Evolutionary conservation across 2,797 vertebrate species (phyloP).

Genomic region (Chrysocyon brachyurus): DNA sequence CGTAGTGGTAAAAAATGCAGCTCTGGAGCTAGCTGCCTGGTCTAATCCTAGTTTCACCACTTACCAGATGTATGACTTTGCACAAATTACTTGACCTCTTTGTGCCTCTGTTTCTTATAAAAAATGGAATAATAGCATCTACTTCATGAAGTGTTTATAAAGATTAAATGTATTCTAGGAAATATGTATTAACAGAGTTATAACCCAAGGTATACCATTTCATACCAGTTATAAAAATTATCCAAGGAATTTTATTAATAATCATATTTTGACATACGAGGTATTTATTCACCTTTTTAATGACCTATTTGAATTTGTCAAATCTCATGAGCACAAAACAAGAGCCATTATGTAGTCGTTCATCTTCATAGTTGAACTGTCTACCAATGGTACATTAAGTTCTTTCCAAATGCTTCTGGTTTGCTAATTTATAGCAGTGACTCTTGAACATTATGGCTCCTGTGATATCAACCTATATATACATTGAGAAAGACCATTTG

Average conservation of each 20-base stretch:
- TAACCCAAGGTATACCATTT: neutral
- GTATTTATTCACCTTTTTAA: slow-evolving; percentile 17
- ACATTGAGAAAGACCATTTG: neutral
- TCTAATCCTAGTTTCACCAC: neutral
- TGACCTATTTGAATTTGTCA: slow-evolving; percentile 50
- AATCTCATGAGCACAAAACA: slow-evolving; percentile 15
- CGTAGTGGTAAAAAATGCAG: neutral
- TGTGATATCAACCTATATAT: neutral
- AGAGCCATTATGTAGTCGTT: neutral
- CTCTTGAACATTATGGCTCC: neutral
- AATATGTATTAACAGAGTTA: neutral
- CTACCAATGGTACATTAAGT: neutral
- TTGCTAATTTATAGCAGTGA: neutral
- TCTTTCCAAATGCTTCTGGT: neutral
- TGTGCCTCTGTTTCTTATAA: slow-evolving; percentile 35
- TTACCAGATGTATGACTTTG: neutral
- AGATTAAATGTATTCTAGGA: slow-evolving; percentile 1
- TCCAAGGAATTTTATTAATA: slow-evolving; percentile 31
- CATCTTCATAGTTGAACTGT: neutral
- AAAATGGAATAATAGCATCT: slow-evolving; percentile 26
- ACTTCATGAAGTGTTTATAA: slow-evolving; percentile 28
- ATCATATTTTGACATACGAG: neutral
- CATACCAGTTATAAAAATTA: slow-evolving; percentile 49
- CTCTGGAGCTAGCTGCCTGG: neutral
- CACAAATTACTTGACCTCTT: neutral